These are phyloP conservation scores for Isaurus tuberculatus DNA, from an alignment of 92 coral and sea anemone species.

Conservation along the genomic window DNA sequence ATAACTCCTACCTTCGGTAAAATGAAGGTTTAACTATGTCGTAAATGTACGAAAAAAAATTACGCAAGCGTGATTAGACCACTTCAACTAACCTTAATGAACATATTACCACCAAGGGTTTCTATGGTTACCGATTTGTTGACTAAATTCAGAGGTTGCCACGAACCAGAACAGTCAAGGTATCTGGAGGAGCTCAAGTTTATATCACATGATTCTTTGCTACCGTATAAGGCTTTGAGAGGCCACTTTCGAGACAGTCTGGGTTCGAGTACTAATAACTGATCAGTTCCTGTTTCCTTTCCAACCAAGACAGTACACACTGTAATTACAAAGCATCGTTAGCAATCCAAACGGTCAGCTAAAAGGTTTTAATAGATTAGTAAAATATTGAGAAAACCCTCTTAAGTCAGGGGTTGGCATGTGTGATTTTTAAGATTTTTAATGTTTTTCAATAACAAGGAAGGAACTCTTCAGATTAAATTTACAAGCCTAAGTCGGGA, in stretches of 20 bases:
- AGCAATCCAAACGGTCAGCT: not conserved
- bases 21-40: too few relatives aligned
- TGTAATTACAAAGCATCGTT: not conserved
- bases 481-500: too few relatives aligned
- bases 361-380: not conserved
- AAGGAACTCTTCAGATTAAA: too few relatives aligned
- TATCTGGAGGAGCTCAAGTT: not conserved
- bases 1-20: too few relatives aligned
- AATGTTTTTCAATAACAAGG: too few relatives aligned
- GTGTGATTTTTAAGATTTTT: too few relatives aligned
- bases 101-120: not conserved
- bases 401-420: too few relatives aligned
- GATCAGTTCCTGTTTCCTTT: not conserved
- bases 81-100: not conserved
- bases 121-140: not conserved
- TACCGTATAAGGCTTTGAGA: not conserved
- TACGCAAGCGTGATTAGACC: not conserved
- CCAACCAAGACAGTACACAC: constrained; percentile 22
- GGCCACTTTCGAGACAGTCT: not conserved
- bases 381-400: not conserved
- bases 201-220: not conserved
- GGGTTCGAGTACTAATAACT: constrained; percentile 17
- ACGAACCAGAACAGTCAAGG: constrained; percentile 23
- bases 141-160: constrained; percentile 16
- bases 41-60: not conserved